Evolutionary conservation across 2,888 invertebrate genomes (phyloP).

Genomic region (Lypha dubia): DNA sequence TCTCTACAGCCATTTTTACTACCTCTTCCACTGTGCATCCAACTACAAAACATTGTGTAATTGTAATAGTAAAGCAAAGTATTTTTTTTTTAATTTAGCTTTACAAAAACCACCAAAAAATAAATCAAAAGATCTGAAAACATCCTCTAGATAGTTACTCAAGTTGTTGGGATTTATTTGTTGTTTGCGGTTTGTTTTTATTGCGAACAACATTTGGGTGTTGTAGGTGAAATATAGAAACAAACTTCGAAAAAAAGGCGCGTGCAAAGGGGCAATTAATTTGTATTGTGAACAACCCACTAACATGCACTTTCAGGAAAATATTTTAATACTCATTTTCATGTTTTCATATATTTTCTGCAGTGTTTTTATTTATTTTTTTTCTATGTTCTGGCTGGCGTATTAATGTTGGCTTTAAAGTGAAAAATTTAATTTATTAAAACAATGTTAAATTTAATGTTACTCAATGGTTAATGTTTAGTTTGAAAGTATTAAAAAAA

Average conservation of each 20-base stretch:
- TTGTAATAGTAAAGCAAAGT: conserved; percentile 81
- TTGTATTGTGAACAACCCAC: conserved; percentile 78
- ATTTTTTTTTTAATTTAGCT: conserved; percentile 53
- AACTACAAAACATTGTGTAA: conserved; percentile 69
- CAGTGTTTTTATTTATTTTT: conserved; percentile 15
- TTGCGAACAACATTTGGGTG: conserved; percentile 65
- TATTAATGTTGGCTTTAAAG: conserved; percentile 56
- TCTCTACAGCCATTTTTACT: background rate
- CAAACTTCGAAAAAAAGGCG: conserved; percentile 73
- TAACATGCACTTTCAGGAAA: conserved; percentile 74
- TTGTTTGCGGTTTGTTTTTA: conserved; percentile 22
- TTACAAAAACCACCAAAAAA: background rate
- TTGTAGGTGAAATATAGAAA: conserved; percentile 68
- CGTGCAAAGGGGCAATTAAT: conserved; percentile 83
- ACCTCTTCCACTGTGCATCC: conserved; percentile 36
- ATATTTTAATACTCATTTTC: conserved; percentile 31
- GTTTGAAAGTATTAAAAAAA: background rate
- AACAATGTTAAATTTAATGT: conserved; percentile 59
- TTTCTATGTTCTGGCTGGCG: conserved; percentile 13
- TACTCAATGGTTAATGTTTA: conserved; percentile 27
- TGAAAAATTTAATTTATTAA: conserved; percentile 70
- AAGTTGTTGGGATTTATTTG: conserved; percentile 50
- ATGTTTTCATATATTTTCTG: conserved; percentile 16
- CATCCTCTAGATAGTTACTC: conserved; percentile 24
- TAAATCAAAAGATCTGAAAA: conserved; percentile 18